Conservation (phyloP, 1,140 invertebrate species). For the Oryctes rhinoceros region DNA sequence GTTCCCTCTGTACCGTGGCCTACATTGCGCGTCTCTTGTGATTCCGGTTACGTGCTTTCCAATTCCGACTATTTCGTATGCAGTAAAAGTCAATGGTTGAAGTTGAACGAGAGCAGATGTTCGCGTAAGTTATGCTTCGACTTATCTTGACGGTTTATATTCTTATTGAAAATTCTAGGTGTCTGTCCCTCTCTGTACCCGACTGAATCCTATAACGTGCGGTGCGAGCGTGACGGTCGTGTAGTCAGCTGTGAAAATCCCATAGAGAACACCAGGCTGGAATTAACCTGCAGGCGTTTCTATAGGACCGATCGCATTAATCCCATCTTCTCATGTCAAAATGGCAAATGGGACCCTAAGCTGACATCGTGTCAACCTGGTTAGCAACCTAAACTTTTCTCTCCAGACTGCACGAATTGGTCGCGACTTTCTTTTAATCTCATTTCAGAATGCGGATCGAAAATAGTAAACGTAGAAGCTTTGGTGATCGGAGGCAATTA, state of each 20-base stretch:
- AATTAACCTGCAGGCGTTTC: background rate
- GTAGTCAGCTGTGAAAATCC: background rate
- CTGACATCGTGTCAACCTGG: background rate
- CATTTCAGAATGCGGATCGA: conserved; percentile 27
- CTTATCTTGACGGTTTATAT: no score
- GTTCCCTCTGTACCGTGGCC: background rate
- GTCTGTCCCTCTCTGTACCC: background rate
- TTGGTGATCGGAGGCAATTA: conserved; percentile 49
- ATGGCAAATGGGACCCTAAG: background rate
- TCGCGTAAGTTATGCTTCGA: background rate
- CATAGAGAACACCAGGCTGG: background rate
- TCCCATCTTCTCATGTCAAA: background rate
- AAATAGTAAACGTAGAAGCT: background rate
- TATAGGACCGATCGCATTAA: background rate
- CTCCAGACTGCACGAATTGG: background rate
- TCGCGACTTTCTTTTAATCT: background rate
- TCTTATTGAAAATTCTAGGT: no score
- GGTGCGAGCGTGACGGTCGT: background rate
- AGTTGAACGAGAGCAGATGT: background rate
- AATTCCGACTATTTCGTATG: background rate
- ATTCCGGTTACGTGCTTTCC: background rate
- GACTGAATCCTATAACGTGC: background rate
- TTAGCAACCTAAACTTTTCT: background rate
- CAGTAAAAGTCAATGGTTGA: background rate
- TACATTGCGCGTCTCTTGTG: background rate